Percentiles rank a stretch among this genome's conserved stretches.
phyloP scores from a whole-genome alignment of 2,113 vertebrate species.

The Limanda limanda region DNA sequence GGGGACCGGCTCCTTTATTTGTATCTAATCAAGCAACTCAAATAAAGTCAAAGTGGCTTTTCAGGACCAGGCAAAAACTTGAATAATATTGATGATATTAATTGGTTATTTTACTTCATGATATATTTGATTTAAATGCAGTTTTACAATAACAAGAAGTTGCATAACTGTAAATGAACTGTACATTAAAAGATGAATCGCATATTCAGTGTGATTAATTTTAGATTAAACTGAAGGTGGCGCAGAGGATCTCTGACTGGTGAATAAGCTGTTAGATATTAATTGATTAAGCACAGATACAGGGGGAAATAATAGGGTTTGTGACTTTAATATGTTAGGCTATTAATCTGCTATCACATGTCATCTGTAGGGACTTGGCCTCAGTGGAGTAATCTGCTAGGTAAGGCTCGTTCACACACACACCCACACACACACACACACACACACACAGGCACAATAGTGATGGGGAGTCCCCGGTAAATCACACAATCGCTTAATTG shows the following conservation, averaged over 20 bases:
- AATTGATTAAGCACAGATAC: slow-evolving; percentile 59
- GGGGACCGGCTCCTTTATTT: too few species aligned
- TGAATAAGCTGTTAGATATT: slow-evolving; percentile 34
- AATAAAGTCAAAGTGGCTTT: too few species aligned
- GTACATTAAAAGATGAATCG: slow-evolving; percentile 7
- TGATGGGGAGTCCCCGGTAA: slow-evolving; percentile 62
- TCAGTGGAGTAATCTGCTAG: slow-evolving; percentile 65
- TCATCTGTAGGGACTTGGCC: slow-evolving; percentile 68
- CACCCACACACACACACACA: slow-evolving; percentile 20
- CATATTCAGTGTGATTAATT: slow-evolving; percentile 38
- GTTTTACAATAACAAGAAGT: background rate
- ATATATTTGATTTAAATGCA: background rate
- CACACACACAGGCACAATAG: slow-evolving; percentile 6
- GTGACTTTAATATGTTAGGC: slow-evolving; percentile 60
- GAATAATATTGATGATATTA: too few species aligned
- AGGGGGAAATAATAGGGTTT: slow-evolving; percentile 60
- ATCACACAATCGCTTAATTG: slow-evolving; percentile 80
- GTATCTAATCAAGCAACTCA: too few species aligned
- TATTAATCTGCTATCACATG: slow-evolving; percentile 73
- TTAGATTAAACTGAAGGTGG: slow-evolving; percentile 25
- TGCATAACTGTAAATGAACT: slow-evolving; percentile 2
- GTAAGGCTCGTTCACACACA: slow-evolving; percentile 33
- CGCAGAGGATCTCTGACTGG: slow-evolving; percentile 16
- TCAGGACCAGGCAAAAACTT: background rate
- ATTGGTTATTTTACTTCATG: background rate